These are phyloP conservation scores for Coregonus suidteri DNA, from an alignment of 2,797 vertebrate species.

Conservation along the genomic window DNA sequence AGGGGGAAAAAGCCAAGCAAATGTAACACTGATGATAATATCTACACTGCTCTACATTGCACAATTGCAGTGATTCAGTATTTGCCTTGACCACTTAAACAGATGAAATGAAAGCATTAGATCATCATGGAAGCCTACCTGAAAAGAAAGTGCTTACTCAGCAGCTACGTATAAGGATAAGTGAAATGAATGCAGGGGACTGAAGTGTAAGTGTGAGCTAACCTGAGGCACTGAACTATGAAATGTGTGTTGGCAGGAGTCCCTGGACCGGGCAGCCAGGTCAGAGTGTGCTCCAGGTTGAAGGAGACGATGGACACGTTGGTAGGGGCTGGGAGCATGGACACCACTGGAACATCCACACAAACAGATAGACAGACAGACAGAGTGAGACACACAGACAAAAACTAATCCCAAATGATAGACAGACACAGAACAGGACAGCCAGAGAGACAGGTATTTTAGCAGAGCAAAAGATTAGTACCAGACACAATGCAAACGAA, in stretches of 20 bases:
- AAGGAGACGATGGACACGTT: conserved; percentile 64
- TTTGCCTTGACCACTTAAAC: not conserved
- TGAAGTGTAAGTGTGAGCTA: not conserved
- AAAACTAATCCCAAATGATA: not conserved
- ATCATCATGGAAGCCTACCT: not conserved
- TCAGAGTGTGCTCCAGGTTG: conserved; percentile 67
- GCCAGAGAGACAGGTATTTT: not conserved
- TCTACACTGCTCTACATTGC: not conserved
- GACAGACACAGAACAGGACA: not conserved
- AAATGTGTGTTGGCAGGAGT: conserved; percentile 44
- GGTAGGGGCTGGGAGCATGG: conserved; percentile 52
- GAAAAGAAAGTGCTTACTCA: not conserved
- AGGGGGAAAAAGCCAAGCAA: not conserved
- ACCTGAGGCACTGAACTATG: conserved; percentile 57
- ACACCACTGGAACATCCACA: conserved; percentile 24
- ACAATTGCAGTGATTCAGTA: not conserved
- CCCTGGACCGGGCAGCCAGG: conserved; percentile 52
- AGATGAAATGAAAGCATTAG: not conserved
- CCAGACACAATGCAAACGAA: not conserved
- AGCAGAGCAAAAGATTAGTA: not conserved
- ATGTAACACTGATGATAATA: not conserved
- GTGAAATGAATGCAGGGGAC: not conserved
- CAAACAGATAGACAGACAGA: not conserved
- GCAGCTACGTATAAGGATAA: no score
- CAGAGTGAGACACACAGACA: not conserved